A percentile compares a stretch with the other conserved stretches of the same genome.
Conservation (phyloP, 2,888 invertebrate species). For the Spisula solida region DNA sequence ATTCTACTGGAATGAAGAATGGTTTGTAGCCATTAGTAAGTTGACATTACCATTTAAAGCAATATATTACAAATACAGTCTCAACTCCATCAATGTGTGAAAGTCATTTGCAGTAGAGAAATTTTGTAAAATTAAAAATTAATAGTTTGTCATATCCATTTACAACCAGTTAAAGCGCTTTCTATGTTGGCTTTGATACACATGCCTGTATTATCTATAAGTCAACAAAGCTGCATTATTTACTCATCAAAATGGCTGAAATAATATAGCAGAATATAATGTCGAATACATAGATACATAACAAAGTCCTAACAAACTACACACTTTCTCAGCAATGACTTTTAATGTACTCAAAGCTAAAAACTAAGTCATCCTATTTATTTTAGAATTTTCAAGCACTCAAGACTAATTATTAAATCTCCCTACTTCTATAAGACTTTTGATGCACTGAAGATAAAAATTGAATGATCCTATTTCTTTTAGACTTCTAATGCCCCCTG, state of each 20-base stretch:
- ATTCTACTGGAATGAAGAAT: background rate
- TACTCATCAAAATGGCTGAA: background rate
- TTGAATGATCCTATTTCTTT: no score
- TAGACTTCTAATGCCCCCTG: no score
- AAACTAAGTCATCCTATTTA: no score
- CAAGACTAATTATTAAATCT: no score
- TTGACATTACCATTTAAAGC: background rate
- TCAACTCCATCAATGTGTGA: no score
- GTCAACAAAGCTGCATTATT: slow-evolving; percentile 30
- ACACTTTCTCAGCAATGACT: slow-evolving; percentile 15
- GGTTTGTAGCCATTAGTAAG: background rate
- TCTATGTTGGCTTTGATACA: background rate
- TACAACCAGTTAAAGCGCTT: background rate
- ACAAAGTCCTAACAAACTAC: slow-evolving; percentile 3
- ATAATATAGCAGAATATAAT: background rate
- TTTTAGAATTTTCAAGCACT: no score
- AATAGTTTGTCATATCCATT: background rate
- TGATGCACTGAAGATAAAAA: no score
- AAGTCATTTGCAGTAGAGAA: no score
- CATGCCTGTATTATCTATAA: slow-evolving; percentile 16
- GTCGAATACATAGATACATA: slow-evolving; percentile 11
- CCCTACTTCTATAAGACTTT: no score
- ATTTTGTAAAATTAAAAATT: no score
- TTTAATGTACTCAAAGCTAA: background rate
- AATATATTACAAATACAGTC: no score